Base-by-base conservation (phyloP, 2,888 invertebrate species). In the Tetanocera ferruginea region DNA sequence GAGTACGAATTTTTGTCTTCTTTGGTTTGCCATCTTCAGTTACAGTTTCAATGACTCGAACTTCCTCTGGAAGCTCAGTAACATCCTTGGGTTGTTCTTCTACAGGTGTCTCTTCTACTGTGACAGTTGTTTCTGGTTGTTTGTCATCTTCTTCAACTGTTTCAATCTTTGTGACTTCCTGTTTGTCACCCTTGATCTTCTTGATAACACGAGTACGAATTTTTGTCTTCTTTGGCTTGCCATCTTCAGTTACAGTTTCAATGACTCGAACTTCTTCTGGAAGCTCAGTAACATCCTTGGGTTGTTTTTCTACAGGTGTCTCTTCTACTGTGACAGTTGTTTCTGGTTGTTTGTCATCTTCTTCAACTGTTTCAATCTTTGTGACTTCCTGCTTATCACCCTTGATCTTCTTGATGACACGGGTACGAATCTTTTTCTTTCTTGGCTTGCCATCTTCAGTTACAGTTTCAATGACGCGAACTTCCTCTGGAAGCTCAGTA, bases 81-180 rank as follows among this genome's bases (percentile, higher is more conserved):
- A 82, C 14, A 25, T 81, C 72, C 43, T 79, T 77, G 9, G 80
- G 76, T 1, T 62, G 66, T 19, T 81, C 80, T 3, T 81, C 81
- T 0, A 81, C 19, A 2, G 81, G 78, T 49, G 76, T 17, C 23
- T 82, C 81, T 11, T 82, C 80, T 0, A 82, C 81, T 1, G 81
- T 81, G 4, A 81, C 81, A 28, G 81, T 82, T 0, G 79, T 81
- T 19, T 82, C 80, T 11, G 81, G 81, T 28, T 71, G 34, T 17
- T 82, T 82, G 25, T 81, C 80, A 71, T 82, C 81, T 8, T 82
- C 81, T 52, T 82, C 81, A 11, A 82, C 79, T 0, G 81, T 82
- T 57, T 82, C 81, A 9, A 82, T 82, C 76, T 81, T 82, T 8
- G 81, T 81, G 25, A 82, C 72, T 67, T 82, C 81, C 78, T 82